Evolutionary conservation across 1,140 invertebrate species (phyloP), one percentile per base, ranked within the genome.

Genomic region (Mycetomoellerius zeteki): DNA sequence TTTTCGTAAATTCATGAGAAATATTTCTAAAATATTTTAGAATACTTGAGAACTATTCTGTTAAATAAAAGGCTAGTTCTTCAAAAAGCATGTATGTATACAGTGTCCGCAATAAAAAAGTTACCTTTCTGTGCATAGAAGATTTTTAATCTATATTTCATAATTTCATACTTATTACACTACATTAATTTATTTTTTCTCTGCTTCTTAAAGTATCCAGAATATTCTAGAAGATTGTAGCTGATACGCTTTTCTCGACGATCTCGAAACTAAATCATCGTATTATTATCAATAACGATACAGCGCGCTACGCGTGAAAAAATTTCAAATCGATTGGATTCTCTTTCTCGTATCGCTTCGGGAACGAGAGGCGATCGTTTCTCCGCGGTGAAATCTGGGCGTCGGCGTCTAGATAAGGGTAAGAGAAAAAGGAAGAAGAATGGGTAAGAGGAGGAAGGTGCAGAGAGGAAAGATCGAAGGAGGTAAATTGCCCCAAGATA

Each of bases 401-500:
- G 86, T 87, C 86, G 81, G 85, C 86, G 81, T 67, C 71, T 75
- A 30, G 81, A 82, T 52, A 75, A 43, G 62, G 64, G 19, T 58
- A 58, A 73, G 43, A 87, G 75, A 84, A 86, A 73, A 67, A 64
- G 84, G 37, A 85, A 67, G 30, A 76, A 64, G 56, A 73, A 50
- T 27, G 24, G 54, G 3, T 12, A 73, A 71, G 52, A 60, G 37
- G 19, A 19, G 52, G 8, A 16, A 43, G 43, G 64, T 30, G 65
- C 72, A 52, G 81, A 76, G 88, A 86, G 62, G 75, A 77, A 78
- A 78, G 88, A 67, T 91, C 72, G 88, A 89, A 88, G 76, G 88
- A 88, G 90, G 93, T 92, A 91, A 94, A 94, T 94, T 94, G 93
- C 94, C 91, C 88, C 72, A 91, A 92, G 94, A 94, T 94, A 94